Evolutionary conservation across 2,113 vertebrate genomes (phyloP), one percentile per base, ranked within the genome.

Genomic region (Cygnus buccinator): DNA sequence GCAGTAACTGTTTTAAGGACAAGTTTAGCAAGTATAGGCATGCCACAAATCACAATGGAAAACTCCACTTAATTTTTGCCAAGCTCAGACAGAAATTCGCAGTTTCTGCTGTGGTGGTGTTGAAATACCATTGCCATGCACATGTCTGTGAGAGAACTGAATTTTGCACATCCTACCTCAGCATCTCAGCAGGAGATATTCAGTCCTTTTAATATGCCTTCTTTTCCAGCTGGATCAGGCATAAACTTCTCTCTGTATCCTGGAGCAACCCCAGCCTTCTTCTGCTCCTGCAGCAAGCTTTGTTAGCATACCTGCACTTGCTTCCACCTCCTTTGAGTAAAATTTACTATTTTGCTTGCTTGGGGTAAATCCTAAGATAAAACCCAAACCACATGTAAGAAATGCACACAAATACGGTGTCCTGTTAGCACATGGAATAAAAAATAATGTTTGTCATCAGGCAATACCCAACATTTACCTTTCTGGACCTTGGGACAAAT

Each of bases 181-280:
- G n/a, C 37, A n/a, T 25, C 37, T 50, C 35, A 58, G 50, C 1
- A 2, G 17, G 25, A 62, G 25, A 59, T 35, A 15, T 10, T 17
- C 20, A 20, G 59, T 21, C 33, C 13, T 31, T 54, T 39, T 3
- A 23, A 22, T 6, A 41, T 1, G 1, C 29, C 37, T 4, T 28
- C 28, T 61, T 61, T 46, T 18, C 54, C 46, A 41, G 55, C 26
- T 0, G 1, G 46, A 23, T 10, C 46, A 9, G 55, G 41, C n/a
- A 21, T 0, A 3, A 6, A 5, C 4, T 0, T n/a, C 44, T 35
- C 25, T 20, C 55, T 5, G 5, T 33, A 22, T 50, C 13, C 35
- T 20, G 28, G 58, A 52, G 58, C 23, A 22, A 4, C 15, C 37
- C 9, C 65, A 46, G 50, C 22, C 57, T 17, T 35, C n/a, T 26